Percentiles rank a stretch among this genome's conserved stretches.
These are phyloP conservation scores for Malurus alboscapulatus DNA, from an alignment of 2,113 vertebrate species.

Conservation along the genomic window DNA sequence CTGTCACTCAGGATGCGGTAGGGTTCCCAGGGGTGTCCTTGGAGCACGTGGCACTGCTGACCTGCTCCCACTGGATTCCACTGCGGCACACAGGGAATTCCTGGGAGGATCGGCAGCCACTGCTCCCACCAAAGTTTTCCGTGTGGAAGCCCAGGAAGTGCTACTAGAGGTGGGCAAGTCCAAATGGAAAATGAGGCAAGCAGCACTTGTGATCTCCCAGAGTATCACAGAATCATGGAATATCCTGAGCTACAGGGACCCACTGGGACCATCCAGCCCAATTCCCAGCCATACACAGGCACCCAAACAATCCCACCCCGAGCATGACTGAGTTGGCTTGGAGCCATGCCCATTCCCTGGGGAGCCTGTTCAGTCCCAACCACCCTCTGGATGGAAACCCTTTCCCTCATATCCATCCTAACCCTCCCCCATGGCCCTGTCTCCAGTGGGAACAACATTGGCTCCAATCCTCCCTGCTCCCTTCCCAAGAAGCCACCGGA, in stretches of 20 bases:
- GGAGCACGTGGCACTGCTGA: accelerated
- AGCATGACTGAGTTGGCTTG: not conserved
- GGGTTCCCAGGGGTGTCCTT: not conserved
- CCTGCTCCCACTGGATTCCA: accelerated
- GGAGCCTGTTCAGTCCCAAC: accelerated
- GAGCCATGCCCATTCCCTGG: not conserved
- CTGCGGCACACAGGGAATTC: not conserved
- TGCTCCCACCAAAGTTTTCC: not conserved
- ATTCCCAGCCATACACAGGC: not conserved
- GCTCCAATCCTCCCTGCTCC: too few species aligned
- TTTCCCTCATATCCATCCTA: not conserved
- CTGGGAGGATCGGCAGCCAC: accelerated
- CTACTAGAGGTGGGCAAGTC: not conserved
- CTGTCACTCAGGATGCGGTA: not conserved
- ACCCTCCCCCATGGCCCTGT: not conserved
- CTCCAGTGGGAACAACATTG: not conserved
- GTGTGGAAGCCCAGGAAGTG: not conserved
- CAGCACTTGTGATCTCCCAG: not conserved
- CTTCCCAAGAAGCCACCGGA: not conserved
- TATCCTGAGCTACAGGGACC: not conserved
- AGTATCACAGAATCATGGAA: not conserved
- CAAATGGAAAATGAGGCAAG: not conserved
- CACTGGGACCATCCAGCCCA: not conserved
- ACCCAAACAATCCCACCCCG: not conserved
- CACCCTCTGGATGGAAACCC: not conserved